A percentile compares a stretch with the other conserved stretches of the same genome.
Conservation (phyloP, 2,888 invertebrate genomes). For the Cryptocephalus primarius region DNA sequence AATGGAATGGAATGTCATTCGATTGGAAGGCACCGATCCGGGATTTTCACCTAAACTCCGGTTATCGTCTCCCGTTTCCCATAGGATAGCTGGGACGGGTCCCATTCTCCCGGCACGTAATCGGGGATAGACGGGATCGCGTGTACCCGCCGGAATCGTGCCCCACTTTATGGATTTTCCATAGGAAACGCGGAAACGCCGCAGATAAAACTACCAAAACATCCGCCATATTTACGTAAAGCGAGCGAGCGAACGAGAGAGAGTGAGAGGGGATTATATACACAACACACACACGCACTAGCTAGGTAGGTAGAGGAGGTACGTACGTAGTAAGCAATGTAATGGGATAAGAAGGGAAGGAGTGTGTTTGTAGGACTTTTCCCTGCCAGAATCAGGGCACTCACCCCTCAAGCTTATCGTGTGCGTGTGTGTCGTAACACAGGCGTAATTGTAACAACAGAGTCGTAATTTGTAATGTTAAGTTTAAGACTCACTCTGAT, state of each 20-base stretch:
- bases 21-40: too few relatives aligned
- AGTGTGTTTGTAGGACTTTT: too few relatives aligned
- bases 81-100: neutral
- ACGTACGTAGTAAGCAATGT: too few relatives aligned
- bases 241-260: neutral
- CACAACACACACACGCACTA: neutral
- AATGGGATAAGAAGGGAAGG: too few relatives aligned
- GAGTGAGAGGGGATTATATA: too few relatives aligned
- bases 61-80: neutral
- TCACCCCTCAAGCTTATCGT: neutral
- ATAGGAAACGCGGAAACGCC: slow-evolving; percentile 6
- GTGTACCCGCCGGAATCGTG: neutral
- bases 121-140: neutral
- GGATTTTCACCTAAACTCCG: too few relatives aligned
- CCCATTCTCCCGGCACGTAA: neutral
- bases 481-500: slow-evolving; percentile 6
- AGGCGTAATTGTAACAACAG: too few relatives aligned
- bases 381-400: too few relatives aligned
- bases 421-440: neutral
- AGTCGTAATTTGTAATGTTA: too few relatives aligned
- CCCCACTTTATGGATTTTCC: slow-evolving; percentile 2
- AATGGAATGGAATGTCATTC: too few relatives aligned
- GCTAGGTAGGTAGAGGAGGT: neutral
- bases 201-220: slow-evolving; percentile 16
- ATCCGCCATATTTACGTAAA: slow-evolving; percentile 26